Evolutionary conservation across 1,140 invertebrate species (phyloP).

Genomic region (Euura saliciscinereae): DNA sequence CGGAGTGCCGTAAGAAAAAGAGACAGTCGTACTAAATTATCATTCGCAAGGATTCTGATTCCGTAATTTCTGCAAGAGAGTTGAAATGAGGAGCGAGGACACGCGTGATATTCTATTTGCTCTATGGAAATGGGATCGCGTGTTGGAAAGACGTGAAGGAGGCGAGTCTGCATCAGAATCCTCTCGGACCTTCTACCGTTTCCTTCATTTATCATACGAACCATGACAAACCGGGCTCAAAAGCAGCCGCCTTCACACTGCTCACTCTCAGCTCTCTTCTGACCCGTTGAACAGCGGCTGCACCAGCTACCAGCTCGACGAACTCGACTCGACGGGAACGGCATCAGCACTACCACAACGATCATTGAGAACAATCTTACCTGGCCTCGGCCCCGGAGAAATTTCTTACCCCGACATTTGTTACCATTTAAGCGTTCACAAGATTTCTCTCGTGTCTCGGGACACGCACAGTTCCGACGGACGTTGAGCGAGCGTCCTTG

Average conservation of each 20-base stretch:
- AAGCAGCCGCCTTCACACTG: constrained; percentile 30
- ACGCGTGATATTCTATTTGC: constrained; percentile 33
- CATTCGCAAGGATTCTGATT: too few relatives aligned
- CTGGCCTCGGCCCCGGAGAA: constrained; percentile 14
- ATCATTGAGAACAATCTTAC: too few relatives aligned
- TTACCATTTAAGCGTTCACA: constrained; percentile 58
- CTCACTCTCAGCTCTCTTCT: background rate
- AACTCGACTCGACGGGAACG: constrained; percentile 13
- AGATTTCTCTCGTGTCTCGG: constrained; percentile 43
- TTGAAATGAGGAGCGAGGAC: background rate
- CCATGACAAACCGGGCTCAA: constrained; percentile 59
- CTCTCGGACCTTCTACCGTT: constrained; percentile 24
- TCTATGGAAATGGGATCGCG: constrained; percentile 17
- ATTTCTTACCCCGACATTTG: constrained; percentile 50
- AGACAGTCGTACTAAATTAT: too few relatives aligned
- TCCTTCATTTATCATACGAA: constrained; percentile 58
- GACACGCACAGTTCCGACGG: background rate
- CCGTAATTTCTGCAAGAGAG: too few relatives aligned
- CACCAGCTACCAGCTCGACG: constrained; percentile 8
- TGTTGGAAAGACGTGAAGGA: constrained; percentile 9
- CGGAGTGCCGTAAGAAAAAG: too few relatives aligned
- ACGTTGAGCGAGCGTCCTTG: constrained; percentile 1
- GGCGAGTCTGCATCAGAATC: constrained; percentile 8
- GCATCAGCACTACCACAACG: constrained; percentile 24
- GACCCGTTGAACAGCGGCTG: too few relatives aligned